Evolutionary conservation across 2,888 invertebrate species (phyloP).

Genomic region (Cacoxenus indagator): DNA sequence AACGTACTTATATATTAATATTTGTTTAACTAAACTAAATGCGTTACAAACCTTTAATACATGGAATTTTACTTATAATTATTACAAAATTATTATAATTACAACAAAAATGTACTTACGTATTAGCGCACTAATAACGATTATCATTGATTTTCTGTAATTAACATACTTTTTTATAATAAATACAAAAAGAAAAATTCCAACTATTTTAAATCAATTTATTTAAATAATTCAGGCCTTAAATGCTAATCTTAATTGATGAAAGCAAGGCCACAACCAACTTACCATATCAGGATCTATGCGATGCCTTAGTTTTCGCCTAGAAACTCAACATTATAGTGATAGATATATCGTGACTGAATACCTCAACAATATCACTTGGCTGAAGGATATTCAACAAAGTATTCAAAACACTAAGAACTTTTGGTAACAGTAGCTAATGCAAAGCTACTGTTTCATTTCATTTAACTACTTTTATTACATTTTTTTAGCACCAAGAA

Average conservation of each 20-base stretch:
- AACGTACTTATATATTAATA: slow-evolving; percentile 35
- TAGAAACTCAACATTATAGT: too few species aligned
- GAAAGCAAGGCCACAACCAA: background rate
- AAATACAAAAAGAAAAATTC: slow-evolving; percentile 32
- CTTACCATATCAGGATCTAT: too few species aligned
- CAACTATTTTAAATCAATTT: background rate
- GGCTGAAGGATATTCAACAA: too few species aligned
- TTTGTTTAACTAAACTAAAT: background rate
- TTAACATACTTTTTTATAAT: slow-evolving; percentile 58
- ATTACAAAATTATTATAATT: slow-evolving; percentile 32
- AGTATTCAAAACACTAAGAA: too few species aligned
- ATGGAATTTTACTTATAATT: slow-evolving; percentile 33
- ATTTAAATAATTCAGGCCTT: too few species aligned
- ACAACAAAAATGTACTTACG: slow-evolving; percentile 43
- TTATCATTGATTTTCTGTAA: slow-evolving; percentile 37
- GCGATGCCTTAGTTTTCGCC: too few species aligned
- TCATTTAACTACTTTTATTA: too few species aligned
- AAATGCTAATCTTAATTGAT: background rate
- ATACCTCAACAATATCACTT: too few species aligned
- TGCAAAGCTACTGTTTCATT: too few species aligned
- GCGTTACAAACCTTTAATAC: background rate
- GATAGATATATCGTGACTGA: too few species aligned
- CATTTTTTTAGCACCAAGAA: too few species aligned
- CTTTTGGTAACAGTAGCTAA: too few species aligned
- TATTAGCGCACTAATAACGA: slow-evolving; percentile 31